A percentile compares a stretch with the other conserved stretches of the same genome.
Conservation (phyloP, 2,888 invertebrate genomes). For the Zygaena filipendulae region DNA sequence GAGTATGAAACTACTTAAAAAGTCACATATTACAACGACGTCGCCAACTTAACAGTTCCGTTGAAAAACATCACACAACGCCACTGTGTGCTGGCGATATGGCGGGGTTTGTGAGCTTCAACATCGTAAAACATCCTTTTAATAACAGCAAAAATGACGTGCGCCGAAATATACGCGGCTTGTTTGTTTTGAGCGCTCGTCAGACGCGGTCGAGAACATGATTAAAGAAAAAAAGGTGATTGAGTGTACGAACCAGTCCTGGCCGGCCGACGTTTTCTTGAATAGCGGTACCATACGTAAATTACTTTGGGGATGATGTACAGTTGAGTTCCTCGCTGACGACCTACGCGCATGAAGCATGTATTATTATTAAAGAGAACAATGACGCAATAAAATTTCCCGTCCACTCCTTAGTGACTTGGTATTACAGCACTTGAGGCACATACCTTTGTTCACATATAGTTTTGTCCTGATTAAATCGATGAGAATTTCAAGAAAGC, state of each 20-base stretch:
- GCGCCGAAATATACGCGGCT: conserved; percentile 28
- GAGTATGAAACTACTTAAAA: conserved; percentile 36
- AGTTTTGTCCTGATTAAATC: too few relatives aligned
- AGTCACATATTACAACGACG: too few relatives aligned
- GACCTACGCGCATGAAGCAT: conserved; percentile 31
- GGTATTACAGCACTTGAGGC: too few relatives aligned
- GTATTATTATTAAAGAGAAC: conserved; percentile 33
- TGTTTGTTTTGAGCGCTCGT: conserved; percentile 52
- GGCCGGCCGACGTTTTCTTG: conserved; percentile 35
- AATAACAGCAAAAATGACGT: conserved; percentile 23
- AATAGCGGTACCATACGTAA: conserved; percentile 60
- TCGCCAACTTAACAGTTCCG: too few relatives aligned
- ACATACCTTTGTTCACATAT: too few relatives aligned
- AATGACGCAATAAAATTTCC: too few relatives aligned
- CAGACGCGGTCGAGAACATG: conserved; percentile 44
- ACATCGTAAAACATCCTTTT: conserved; percentile 9
- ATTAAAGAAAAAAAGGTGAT: conserved; percentile 50
- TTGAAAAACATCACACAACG: too few relatives aligned
- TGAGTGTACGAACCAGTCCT: conserved; percentile 39
- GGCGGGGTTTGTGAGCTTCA: too few relatives aligned
- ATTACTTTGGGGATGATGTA: conserved; percentile 38
- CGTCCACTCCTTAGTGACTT: too few relatives aligned
- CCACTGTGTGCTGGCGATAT: too few relatives aligned
- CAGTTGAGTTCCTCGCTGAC: conserved; percentile 29
- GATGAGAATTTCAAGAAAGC: too few relatives aligned